Evolutionary conservation across 2,113 vertebrate species (phyloP).

Genomic region (Etheostoma spectabile): DNA sequence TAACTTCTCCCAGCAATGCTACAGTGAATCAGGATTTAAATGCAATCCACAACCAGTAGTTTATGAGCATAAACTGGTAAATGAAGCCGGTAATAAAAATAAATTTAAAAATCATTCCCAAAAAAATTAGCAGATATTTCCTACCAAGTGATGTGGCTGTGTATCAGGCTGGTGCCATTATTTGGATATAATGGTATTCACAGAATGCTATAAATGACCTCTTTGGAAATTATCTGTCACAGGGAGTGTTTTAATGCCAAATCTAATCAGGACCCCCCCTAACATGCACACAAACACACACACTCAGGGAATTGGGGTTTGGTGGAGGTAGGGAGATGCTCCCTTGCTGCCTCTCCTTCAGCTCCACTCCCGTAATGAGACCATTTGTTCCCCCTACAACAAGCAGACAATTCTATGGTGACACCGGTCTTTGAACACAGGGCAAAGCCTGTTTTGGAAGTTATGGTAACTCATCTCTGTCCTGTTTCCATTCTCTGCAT

Average conservation of each 20-base stretch:
- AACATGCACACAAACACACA: slow-evolving; percentile 17
- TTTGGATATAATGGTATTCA: slow-evolving; percentile 52
- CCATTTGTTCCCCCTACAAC: slow-evolving; percentile 46
- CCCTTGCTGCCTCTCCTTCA: slow-evolving; percentile 33
- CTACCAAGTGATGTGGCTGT: not conserved
- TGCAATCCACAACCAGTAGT: not conserved
- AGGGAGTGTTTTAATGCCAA: slow-evolving; percentile 62
- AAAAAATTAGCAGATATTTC: slow-evolving; percentile 20
- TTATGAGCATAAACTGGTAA: not conserved
- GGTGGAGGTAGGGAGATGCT: slow-evolving; percentile 21
- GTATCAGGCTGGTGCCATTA: slow-evolving; percentile 22
- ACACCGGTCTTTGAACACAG: slow-evolving; percentile 66
- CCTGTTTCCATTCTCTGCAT: slow-evolving; percentile 66
- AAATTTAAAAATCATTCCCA: slow-evolving; percentile 31
- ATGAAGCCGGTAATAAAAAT: not conserved
- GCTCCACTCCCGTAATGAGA: slow-evolving; percentile 49
- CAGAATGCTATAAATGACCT: slow-evolving; percentile 54
- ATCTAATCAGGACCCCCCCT: slow-evolving; percentile 53
- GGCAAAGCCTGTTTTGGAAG: slow-evolving; percentile 63
- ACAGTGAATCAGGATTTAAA: slow-evolving; percentile 17
- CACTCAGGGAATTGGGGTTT: slow-evolving; percentile 28
- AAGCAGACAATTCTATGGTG: slow-evolving; percentile 56
- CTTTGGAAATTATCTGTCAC: slow-evolving; percentile 58
- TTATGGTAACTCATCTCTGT: slow-evolving; percentile 63
- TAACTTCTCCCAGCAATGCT: slow-evolving; percentile 29